Conservation (phyloP, 64 coral and sea anemone genomes). For the Catalaphyllia jardinei region DNA sequence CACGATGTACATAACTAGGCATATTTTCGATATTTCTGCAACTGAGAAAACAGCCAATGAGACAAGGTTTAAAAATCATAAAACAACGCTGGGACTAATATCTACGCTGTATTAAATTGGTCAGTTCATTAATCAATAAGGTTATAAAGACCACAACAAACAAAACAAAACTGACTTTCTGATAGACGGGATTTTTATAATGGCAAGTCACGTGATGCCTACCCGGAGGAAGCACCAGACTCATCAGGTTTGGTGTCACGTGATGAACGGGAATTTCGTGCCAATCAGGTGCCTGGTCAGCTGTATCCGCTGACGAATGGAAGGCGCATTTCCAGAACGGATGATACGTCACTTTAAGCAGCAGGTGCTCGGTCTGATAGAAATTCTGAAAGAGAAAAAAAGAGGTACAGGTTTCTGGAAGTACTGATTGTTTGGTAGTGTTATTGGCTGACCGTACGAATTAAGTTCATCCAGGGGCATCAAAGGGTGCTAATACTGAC, state of each 20-base stretch:
- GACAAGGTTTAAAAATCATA: too few relatives aligned
- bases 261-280: slow-evolving; percentile 47
- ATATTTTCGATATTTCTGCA: too few relatives aligned
- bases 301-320: not conserved
- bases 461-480: too few relatives aligned
- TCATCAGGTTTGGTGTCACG: slow-evolving; percentile 83
- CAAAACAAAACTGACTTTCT: slow-evolving; percentile 73
- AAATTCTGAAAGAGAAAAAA: slow-evolving; percentile 44
- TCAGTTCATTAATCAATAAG: slow-evolving; percentile 15
- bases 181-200: slow-evolving; percentile 81
- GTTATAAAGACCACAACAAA: slow-evolving; percentile 42
- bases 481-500: too few relatives aligned
- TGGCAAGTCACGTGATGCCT: slow-evolving; percentile 65
- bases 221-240: slow-evolving; percentile 67
- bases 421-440: too few relatives aligned
- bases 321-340: slow-evolving; percentile 81
- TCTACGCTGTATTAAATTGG: not conserved
- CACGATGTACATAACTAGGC: too few relatives aligned
- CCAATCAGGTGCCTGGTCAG: slow-evolving; percentile 35
- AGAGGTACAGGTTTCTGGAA: not conserved
- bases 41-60: too few relatives aligned
- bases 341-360: slow-evolving; percentile 85
- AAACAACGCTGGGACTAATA: too few relatives aligned
- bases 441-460: too few relatives aligned
- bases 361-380: slow-evolving; percentile 67